phyloP scores from a whole-genome alignment of 2,113 vertebrate species.

The Isichthys henryi region DNA sequence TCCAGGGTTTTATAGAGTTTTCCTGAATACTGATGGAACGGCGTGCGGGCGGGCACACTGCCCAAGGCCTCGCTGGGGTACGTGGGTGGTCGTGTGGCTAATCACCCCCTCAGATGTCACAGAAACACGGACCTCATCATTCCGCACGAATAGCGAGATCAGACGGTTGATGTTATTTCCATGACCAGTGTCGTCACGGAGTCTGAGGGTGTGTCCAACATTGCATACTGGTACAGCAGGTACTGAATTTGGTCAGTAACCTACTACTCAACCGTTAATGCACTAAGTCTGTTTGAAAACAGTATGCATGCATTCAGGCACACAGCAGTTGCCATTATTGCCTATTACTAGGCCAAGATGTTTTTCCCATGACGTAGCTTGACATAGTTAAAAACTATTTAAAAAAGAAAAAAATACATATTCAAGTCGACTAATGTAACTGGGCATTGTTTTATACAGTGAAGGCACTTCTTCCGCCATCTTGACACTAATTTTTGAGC shows the following conservation, averaged over 20 bases:
- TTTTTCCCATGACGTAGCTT: neutral
- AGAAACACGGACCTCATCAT: neutral
- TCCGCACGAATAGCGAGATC: neutral
- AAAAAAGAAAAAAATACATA: neutral
- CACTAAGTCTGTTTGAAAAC: neutral
- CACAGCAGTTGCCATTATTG: neutral
- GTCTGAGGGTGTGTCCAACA: neutral
- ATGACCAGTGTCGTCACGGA: neutral
- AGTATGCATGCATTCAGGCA: neutral
- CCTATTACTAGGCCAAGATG: neutral
- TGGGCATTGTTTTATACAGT: neutral
- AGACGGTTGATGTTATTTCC: neutral
- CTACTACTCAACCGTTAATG: neutral
- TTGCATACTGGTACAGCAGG: neutral
- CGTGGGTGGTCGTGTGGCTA: neutral
- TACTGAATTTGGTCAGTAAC: neutral
- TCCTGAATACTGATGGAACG: slow-evolving; percentile 55
- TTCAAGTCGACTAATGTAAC: neutral
- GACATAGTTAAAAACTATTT: neutral
- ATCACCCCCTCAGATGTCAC: neutral
- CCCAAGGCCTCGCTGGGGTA: slow-evolving; percentile 31
- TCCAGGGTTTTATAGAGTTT: slow-evolving; percentile 49
- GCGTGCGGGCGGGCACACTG: slow-evolving; percentile 43
- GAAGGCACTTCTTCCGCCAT: neutral
- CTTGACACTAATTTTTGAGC: neutral